Evolutionary conservation across 2,797 vertebrate species (phyloP).

Genomic region (Pitangus sulphuratus): DNA sequence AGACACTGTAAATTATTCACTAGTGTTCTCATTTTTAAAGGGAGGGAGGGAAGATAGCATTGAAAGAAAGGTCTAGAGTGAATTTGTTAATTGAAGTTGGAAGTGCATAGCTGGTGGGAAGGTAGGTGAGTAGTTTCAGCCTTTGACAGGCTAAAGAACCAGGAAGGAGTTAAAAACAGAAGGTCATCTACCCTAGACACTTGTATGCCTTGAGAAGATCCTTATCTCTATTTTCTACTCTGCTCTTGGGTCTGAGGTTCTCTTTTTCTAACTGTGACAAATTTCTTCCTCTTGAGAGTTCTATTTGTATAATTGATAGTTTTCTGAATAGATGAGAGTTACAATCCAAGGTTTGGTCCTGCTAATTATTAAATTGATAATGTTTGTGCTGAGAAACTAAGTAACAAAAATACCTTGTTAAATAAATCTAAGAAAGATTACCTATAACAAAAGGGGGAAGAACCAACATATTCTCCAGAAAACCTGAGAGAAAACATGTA

Average conservation of each 20-base stretch:
- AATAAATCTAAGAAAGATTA: not conserved
- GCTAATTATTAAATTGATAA: not conserved
- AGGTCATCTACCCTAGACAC: not conserved
- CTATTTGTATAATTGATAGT: not conserved
- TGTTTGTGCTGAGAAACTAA: not conserved
- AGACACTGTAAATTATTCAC: not conserved
- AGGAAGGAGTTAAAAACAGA: not conserved
- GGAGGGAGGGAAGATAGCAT: not conserved
- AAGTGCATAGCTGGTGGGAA: not conserved
- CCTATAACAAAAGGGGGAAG: not conserved
- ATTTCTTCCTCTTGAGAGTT: not conserved
- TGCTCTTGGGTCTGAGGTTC: not conserved
- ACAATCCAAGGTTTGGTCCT: not conserved
- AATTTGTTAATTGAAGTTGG: not conserved
- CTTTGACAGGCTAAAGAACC: not conserved
- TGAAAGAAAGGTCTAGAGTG: not conserved
- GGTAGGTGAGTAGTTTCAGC: not conserved
- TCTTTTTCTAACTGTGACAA: not conserved
- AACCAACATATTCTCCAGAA: not conserved
- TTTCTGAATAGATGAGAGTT: not conserved
- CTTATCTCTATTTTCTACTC: not conserved
- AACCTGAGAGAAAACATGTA: not conserved
- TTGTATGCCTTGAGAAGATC: not conserved
- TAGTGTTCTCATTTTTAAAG: not conserved
- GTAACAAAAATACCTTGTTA: not conserved